Conservation (phyloP, 2,797 vertebrate genomes). For the Lithobates pipiens region DNA sequence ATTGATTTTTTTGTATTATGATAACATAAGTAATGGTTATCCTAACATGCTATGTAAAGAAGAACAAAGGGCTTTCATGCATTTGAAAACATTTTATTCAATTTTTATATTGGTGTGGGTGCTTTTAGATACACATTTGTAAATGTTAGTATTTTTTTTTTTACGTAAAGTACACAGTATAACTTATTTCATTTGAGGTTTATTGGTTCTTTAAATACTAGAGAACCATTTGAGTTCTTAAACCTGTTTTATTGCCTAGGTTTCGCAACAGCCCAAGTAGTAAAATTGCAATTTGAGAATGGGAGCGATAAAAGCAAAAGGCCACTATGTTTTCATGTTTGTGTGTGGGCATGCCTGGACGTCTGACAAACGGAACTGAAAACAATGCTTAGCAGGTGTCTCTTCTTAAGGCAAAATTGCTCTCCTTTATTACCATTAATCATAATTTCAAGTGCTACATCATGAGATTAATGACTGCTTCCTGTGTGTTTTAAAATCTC, state of each 20-base stretch:
- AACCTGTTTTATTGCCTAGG: conserved; percentile 2
- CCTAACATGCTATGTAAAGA: too few species aligned
- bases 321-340: background rate
- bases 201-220: background rate
- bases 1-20: too few species aligned
- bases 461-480: background rate
- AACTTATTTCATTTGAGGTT: background rate
- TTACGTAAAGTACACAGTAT: too few species aligned
- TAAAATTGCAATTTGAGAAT: conserved; percentile 8
- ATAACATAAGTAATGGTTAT: too few species aligned
- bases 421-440: background rate
- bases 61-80: too few species aligned
- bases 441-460: background rate
- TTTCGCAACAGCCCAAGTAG: background rate
- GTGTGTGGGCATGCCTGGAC: conserved; percentile 25
- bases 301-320: background rate
- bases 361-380: background rate
- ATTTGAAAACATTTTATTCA: too few species aligned
- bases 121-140: too few species aligned
- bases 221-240: background rate
- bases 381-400: background rate
- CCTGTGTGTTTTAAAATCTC: background rate
- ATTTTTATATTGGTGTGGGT: too few species aligned
- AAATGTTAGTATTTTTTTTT: too few species aligned
- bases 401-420: background rate